These are phyloP conservation scores for Campylomormyrus tamandua DNA, from an alignment of 2,113 vertebrate genomes.

Conservation along the genomic window DNA sequence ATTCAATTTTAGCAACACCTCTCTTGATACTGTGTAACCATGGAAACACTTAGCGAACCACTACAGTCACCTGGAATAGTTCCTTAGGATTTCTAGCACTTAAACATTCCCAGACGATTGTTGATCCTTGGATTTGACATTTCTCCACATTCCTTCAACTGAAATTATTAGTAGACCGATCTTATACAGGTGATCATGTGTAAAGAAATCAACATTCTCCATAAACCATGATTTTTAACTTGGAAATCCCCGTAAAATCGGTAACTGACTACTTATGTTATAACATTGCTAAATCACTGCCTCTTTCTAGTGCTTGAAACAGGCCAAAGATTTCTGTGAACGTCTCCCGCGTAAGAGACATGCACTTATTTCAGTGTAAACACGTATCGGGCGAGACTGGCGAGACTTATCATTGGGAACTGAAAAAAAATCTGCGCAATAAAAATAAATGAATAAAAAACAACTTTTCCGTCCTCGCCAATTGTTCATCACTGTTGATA, in stretches of 20 bases:
- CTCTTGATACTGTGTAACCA: constrained; percentile 21
- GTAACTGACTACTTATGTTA: neutral
- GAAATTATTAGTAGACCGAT: neutral
- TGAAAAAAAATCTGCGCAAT: constrained; percentile 3
- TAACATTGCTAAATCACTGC: neutral
- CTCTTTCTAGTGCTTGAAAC: neutral
- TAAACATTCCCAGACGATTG: constrained; percentile 7
- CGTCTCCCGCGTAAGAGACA: neutral
- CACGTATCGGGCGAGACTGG: neutral
- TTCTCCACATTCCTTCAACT: neutral
- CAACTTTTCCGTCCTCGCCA: neutral
- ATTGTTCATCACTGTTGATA: neutral
- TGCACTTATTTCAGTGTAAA: neutral
- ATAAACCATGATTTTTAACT: neutral
- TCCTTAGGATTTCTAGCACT: constrained; percentile 5
- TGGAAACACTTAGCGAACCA: constrained; percentile 21
- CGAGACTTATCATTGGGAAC: neutral
- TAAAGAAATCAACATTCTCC: neutral
- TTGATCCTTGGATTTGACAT: neutral
- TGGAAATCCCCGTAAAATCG: neutral
- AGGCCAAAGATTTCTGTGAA: neutral
- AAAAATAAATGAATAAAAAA: neutral
- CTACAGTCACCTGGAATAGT: neutral
- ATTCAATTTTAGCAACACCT: constrained; percentile 19
- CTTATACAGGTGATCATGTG: neutral